Evolutionary conservation across 1,140 invertebrate genomes (phyloP).

Genomic region (Drosophila repletoides): DNA sequence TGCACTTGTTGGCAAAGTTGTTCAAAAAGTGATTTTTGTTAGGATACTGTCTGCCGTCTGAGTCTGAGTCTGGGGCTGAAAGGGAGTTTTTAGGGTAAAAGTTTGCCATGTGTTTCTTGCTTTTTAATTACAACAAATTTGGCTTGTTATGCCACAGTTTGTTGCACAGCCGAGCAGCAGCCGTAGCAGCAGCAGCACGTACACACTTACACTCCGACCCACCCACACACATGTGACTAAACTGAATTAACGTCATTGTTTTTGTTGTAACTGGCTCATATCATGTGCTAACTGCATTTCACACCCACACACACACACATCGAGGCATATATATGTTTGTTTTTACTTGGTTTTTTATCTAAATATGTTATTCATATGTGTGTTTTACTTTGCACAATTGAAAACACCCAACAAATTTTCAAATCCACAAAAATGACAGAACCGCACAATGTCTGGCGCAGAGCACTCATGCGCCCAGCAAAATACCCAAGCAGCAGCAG

Average conservation of each 20-base stretch:
- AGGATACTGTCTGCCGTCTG: conserved; percentile 38
- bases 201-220: conserved; percentile 2
- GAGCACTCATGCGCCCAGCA: conserved; percentile 56
- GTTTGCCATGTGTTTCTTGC: conserved; percentile 72
- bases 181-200: not conserved
- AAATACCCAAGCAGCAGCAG: conserved; percentile 59
- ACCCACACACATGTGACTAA: conserved; percentile 65
- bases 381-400: conserved; percentile 76
- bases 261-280: conserved; percentile 60
- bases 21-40: conserved; percentile 79
- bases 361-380: conserved; percentile 43
- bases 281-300: conserved; percentile 72
- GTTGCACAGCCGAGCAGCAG: conserved; percentile 22
- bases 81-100: conserved; percentile 33
- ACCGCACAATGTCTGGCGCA: conserved; percentile 64
- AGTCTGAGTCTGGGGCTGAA: not conserved
- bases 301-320: conserved; percentile 17
- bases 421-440: conserved; percentile 63
- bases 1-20: conserved; percentile 78
- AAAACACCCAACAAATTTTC: conserved; percentile 54
- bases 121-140: conserved; percentile 78
- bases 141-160: conserved; percentile 72
- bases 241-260: conserved; percentile 72
- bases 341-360: conserved; percentile 44
- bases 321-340: conserved; percentile 6